Evolutionary conservation across 2,113 vertebrate species (phyloP), one percentile per base, ranked within the genome.

Genomic region (Erythrocebus patas): DNA sequence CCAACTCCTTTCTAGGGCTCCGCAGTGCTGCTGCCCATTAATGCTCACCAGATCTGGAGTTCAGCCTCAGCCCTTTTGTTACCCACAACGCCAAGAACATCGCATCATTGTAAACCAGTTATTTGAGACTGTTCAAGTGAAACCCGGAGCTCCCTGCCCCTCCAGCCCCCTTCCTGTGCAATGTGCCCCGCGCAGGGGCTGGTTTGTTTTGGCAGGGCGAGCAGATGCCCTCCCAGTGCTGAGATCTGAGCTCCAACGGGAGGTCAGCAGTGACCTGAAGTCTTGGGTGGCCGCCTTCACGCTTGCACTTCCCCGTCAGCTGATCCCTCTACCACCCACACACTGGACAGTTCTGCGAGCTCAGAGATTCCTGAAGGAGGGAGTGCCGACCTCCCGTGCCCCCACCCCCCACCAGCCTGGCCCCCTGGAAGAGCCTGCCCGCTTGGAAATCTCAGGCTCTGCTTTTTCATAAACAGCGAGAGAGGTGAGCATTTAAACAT

Each of bases 251-350:
- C 94, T 66, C 94, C 32, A 2, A 72, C 40, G 27, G 98, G 98
- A 98, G 97, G 99, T 98, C 98, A 98, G 98, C 93, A 89, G 98
- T 98, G 99, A 99, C 99, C 98, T 25, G 78, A 97, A 99, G 98
- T 98, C 98, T 98, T 99, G 99, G 99, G 99, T 99, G 99, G 99
- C 98, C 99, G 97, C 97, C 98, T 99, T 99, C 98, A 98, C 98
- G 98, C 98, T 96, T 98, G 96, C 98, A 97, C 98, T 99, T 99
- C 99, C 99, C 98, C 8, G 98, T 99, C 99, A 99, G 98, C 97
- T 52, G 98, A 99, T 98, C 98, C 97, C 97, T 96, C 98, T 98
- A 98, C 99, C 99, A 99, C 99, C 98, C 99, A 99, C 99, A 96
- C 50, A 12, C 99, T 98, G 98, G 98, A 98, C 98, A 96, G 96